phyloP scores from a whole-genome alignment of 2,113 vertebrate species.

The Benitochromis conjunctus region DNA sequence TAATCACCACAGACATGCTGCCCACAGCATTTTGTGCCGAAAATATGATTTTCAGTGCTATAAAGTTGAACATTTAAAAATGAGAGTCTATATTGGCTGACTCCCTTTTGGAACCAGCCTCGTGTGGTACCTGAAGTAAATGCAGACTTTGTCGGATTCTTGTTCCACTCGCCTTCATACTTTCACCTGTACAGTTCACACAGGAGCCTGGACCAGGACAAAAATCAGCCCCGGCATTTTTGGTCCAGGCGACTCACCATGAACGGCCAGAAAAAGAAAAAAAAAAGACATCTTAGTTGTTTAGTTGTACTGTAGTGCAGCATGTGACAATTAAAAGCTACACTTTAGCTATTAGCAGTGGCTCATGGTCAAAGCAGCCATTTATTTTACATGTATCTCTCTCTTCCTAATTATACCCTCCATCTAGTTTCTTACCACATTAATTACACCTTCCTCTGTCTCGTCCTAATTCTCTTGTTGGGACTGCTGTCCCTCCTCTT shows the following conservation, averaged over 20 bases:
- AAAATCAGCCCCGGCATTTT: accelerated
- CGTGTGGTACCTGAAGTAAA: neutral
- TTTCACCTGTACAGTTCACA: neutral
- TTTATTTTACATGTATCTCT: neutral
- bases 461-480: neutral
- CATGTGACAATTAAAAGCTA: neutral
- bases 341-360: neutral
- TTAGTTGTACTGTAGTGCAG: neutral
- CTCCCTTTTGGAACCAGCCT: neutral
- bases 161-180: neutral
- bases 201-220: neutral
- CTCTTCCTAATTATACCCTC: neutral
- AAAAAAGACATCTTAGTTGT: neutral
- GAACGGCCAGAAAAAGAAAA: neutral
- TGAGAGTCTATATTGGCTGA: neutral
- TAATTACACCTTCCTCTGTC: neutral
- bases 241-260: neutral
- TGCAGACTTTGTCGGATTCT: neutral
- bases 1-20: neutral
- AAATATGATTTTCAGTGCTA: neutral
- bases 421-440: neutral
- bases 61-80: neutral
- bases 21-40: neutral
- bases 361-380: neutral
- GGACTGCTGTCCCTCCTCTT: neutral